Conservation (phyloP, 2,888 invertebrate genomes). For the Xylophagus ater region DNA sequence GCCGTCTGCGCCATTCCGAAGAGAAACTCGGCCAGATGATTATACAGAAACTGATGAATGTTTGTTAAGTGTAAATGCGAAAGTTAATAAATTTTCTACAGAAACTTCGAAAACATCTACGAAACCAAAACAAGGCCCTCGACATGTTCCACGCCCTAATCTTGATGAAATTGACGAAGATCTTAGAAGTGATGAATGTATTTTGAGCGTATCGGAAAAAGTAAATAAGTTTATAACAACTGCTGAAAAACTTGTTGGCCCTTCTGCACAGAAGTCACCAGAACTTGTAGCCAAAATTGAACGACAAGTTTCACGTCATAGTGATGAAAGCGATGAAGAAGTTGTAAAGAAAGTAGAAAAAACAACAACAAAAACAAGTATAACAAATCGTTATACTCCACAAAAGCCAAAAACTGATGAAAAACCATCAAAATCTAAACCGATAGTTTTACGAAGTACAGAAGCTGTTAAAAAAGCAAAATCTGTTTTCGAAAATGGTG, state of each 20-base stretch:
- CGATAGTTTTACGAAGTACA: slow-evolving; percentile 43
- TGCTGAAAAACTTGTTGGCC: slow-evolving; percentile 43
- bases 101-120: slow-evolving; percentile 50
- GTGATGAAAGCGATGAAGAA: slow-evolving; percentile 13
- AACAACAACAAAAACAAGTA: slow-evolving; percentile 12
- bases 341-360: slow-evolving; percentile 16
- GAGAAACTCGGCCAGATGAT: slow-evolving; percentile 19
- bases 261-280: slow-evolving; percentile 38
- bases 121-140: slow-evolving; percentile 29
- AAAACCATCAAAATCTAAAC: slow-evolving; percentile 11
- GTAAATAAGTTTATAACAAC: slow-evolving; percentile 53
- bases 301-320: slow-evolving; percentile 32
- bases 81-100: slow-evolving; percentile 51
- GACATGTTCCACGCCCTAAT: slow-evolving; percentile 41
- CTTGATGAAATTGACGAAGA: slow-evolving; percentile 47
- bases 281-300: slow-evolving; percentile 41
- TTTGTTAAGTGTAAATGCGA: slow-evolving; percentile 51
- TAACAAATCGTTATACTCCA: slow-evolving; percentile 15
- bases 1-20: slow-evolving; percentile 30
- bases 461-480: slow-evolving; percentile 61
- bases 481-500: slow-evolving; percentile 56
- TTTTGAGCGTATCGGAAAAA: slow-evolving; percentile 53
- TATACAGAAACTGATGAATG: slow-evolving; percentile 43
- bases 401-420: slow-evolving; percentile 9
- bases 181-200: slow-evolving; percentile 48